phyloP scores from a whole-genome alignment of 2,888 invertebrate species.

The Atrina japonica region DNA sequence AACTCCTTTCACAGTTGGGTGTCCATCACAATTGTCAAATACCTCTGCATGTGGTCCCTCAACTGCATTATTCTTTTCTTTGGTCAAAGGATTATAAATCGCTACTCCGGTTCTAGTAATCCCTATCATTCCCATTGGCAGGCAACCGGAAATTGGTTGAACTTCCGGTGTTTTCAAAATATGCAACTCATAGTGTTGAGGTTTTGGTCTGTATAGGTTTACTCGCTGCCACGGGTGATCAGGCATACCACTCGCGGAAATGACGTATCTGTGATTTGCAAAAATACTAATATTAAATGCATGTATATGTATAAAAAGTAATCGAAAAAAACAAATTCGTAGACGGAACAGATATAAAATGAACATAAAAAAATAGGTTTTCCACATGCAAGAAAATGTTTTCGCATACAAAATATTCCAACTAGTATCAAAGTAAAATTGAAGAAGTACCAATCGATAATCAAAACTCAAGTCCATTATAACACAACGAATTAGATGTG shows the following conservation, averaged over 20 bases:
- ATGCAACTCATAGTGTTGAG: slow-evolving; percentile 37
- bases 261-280: too few species aligned
- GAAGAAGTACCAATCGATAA: too few species aligned
- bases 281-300: too few species aligned
- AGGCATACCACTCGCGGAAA: slow-evolving; percentile 27
- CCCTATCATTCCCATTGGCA: slow-evolving; percentile 47
- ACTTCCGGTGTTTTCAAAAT: slow-evolving; percentile 40
- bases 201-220: slow-evolving; percentile 38
- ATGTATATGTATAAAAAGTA: too few species aligned
- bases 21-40: slow-evolving; percentile 48
- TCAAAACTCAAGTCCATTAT: too few species aligned
- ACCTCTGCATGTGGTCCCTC: slow-evolving; percentile 45
- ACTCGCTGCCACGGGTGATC: slow-evolving; percentile 33
- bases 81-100: slow-evolving; percentile 51
- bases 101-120: slow-evolving; percentile 46
- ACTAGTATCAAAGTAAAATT: too few species aligned
- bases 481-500: too few species aligned
- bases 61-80: slow-evolving; percentile 43
- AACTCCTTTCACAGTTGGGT: slow-evolving; percentile 32
- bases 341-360: too few species aligned
- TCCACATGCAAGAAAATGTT: too few species aligned
- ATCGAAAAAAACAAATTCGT: too few species aligned
- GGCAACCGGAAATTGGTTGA: slow-evolving; percentile 39
- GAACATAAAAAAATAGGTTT: too few species aligned
- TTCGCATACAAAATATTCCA: too few species aligned